Conservation (phyloP, 2,888 invertebrate genomes). For the Aquatica leii region DNA sequence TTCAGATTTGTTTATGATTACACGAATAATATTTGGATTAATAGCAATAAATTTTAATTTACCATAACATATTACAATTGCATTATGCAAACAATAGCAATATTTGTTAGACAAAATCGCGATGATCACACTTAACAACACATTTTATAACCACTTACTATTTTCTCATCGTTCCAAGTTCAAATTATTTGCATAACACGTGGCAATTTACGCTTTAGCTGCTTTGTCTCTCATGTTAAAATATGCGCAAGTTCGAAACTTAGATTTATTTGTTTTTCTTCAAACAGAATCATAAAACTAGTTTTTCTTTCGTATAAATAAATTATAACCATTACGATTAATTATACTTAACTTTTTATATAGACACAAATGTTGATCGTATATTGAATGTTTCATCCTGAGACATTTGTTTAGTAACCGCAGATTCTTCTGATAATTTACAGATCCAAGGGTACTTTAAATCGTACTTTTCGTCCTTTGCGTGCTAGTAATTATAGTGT, state of each 20-base stretch:
- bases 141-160: constrained; percentile 28
- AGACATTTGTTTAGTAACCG: too few species aligned
- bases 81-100: constrained; percentile 31
- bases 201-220: constrained; percentile 33
- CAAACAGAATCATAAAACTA: constrained; percentile 21
- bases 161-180: constrained; percentile 17
- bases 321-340: constrained; percentile 17
- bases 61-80: constrained; percentile 15
- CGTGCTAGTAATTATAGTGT: constrained; percentile 36
- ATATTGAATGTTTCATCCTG: too few species aligned
- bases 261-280: constrained; percentile 35
- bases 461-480: constrained; percentile 17
- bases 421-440: constrained; percentile 7
- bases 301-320: constrained; percentile 21
- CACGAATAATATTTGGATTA: too few species aligned
- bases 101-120: constrained; percentile 32
- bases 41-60: background rate
- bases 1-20: too few species aligned
- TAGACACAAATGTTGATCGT: too few species aligned
- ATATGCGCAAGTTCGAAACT: constrained; percentile 21
- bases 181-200: constrained; percentile 34
- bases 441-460: constrained; percentile 1
- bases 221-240: constrained; percentile 29
- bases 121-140: constrained; percentile 30
- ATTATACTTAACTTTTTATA: constrained; percentile 8